phyloP scores from a whole-genome alignment of 2,888 invertebrate genomes.

The Maniola hyperantus region DNA sequence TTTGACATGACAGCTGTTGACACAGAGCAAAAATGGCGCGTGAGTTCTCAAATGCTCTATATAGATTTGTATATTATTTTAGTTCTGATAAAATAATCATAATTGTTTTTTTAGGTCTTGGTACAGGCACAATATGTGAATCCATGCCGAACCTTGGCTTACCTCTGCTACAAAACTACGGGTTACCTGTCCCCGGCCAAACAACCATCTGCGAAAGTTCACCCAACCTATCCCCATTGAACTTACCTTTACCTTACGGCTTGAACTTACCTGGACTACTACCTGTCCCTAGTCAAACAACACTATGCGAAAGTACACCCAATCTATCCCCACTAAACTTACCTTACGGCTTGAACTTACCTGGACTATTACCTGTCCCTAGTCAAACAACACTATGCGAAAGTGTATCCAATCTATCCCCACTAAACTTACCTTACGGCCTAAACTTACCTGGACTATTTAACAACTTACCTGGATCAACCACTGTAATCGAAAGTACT shows the following conservation, averaged over 20 bases:
- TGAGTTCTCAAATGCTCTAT: no score
- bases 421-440: not conserved
- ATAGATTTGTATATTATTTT: no score
- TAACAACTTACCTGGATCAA: constrained; percentile 3
- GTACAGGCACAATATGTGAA: constrained; percentile 15
- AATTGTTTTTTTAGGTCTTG: not conserved
- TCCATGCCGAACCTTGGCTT: not conserved
- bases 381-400: not conserved
- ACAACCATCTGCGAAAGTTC: constrained; percentile 1
- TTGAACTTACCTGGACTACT: not conserved
- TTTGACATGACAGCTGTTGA: not conserved
- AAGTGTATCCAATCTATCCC: not conserved
- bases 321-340: not conserved
- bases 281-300: not conserved
- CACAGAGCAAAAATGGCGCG: no score
- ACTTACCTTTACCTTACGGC: constrained; percentile 5
- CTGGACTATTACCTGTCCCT: not conserved
- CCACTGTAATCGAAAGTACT: constrained; percentile 9
- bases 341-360: constrained; percentile 4
- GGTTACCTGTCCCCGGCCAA: not conserved
- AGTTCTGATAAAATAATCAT: no score
- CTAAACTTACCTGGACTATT: not conserved
- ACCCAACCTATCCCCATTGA: not conserved
- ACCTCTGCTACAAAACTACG: not conserved
- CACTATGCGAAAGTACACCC: not conserved